Evolutionary conservation across 1,140 invertebrate species (phyloP).

Genomic region (Diachasma alloeum): DNA sequence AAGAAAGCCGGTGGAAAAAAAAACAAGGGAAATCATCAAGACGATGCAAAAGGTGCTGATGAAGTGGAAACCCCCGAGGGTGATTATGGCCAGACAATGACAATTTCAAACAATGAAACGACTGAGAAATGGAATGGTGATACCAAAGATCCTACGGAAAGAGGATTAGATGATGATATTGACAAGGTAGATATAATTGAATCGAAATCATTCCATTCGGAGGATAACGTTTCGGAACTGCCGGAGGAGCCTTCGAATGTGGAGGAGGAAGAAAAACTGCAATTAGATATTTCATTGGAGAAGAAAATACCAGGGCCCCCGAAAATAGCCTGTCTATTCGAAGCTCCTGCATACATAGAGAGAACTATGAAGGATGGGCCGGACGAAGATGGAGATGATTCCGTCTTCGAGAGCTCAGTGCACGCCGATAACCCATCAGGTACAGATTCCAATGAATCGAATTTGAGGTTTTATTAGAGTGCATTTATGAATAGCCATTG

Average conservation of each 20-base stretch:
- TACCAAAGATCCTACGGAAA: background rate
- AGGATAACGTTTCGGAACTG: background rate
- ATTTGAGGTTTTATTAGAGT: background rate
- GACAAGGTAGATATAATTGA: background rate
- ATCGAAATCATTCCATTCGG: background rate
- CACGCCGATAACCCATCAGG: slow-evolving; percentile 36
- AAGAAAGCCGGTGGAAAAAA: slow-evolving; percentile 19
- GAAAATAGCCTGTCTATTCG: slow-evolving; percentile 30
- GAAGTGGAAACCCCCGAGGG: background rate
- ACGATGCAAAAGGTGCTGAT: background rate
- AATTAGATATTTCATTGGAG: background rate
- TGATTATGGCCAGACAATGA: background rate
- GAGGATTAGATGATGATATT: background rate
- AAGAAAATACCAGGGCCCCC: background rate
- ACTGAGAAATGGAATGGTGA: background rate
- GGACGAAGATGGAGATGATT: slow-evolving; percentile 60
- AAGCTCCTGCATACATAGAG: slow-evolving; percentile 50
- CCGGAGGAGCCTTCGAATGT: background rate
- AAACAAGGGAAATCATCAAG: background rate
- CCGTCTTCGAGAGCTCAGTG: slow-evolving; percentile 51
- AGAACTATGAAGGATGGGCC: slow-evolving; percentile 52
- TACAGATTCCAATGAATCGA: background rate
- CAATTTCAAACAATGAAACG: background rate
- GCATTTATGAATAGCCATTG: background rate
- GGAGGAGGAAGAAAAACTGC: background rate